phyloP scores from a whole-genome alignment of 2,113 vertebrate species.

The Sphaerodactylus townsendi region DNA sequence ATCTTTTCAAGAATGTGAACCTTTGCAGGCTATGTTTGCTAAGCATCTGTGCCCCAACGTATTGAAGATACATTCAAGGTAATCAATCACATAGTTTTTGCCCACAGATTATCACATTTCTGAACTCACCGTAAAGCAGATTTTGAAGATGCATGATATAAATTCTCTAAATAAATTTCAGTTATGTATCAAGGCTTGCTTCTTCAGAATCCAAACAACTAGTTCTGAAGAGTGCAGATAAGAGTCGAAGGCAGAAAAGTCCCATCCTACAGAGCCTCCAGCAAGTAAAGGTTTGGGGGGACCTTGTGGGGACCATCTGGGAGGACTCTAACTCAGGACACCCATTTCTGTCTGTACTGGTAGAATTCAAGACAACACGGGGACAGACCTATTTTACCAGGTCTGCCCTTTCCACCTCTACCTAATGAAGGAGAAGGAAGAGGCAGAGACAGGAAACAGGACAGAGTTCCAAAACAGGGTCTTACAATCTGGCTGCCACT shows the following conservation, averaged over 20 bases:
- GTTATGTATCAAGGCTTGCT: neutral
- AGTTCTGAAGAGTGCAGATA: neutral
- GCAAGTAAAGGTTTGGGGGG: neutral
- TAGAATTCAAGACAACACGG: too few species aligned
- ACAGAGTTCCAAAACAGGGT: neutral
- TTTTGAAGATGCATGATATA: too few species aligned
- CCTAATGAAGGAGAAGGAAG: neutral
- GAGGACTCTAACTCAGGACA: neutral
- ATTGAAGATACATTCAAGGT: conserved; percentile 90
- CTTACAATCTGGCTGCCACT: neutral
- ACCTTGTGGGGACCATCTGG: neutral
- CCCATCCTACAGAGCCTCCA: too few species aligned
- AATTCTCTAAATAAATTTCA: neutral
- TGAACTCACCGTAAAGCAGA: too few species aligned
- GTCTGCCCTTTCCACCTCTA: neutral
- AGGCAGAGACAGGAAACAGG: neutral
- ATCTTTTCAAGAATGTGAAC: conserved; percentile 85
- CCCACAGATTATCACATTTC: neutral
- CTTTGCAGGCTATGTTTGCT: conserved; percentile 88
- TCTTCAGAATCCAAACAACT: neutral
- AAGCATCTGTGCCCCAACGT: conserved; percentile 84
- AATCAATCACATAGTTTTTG: conserved; percentile 33
- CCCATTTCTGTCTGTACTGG: neutral
- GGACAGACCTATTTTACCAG: neutral
- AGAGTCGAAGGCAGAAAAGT: too few species aligned